Base-by-base conservation (phyloP, 2,888 invertebrate genomes). In the Dasypogon diadema region DNA sequence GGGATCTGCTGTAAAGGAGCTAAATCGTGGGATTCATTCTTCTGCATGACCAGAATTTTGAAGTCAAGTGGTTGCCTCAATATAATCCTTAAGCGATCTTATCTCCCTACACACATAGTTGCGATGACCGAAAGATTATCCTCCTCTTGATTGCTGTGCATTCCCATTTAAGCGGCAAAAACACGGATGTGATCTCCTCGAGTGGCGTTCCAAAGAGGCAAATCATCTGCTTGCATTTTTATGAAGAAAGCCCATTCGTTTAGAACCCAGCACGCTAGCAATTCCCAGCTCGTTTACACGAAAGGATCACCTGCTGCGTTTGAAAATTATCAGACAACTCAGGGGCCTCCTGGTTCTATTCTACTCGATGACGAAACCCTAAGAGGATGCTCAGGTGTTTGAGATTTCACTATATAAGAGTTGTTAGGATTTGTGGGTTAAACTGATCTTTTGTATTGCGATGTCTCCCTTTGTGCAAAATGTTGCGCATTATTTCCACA, bases 221-320 rank as follows among this genome's bases (percentile, higher is more conserved):
- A 46, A 65, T 65, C 65, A 65, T 65, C 65, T 65, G 65, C 46
- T 65, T 65, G 65, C 65, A 65, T 24, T 65, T n/a, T n/a, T 65
- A 37, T 65, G 46, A 65, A 48, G 65, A 65, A 65, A 48, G 65
- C 24, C 42, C 42, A 24, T n/a, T 65, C 48, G 48, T n/a, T 46
- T 48, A 14, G 65, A 24, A 24, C 65, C 1, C 65, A 65, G 65
- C 65, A 46, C 6, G 65, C 16, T 24, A 24, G 46, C 65, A 48
- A 48, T 65, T 65, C 46, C 65, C 65, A 65, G 65, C 65, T 65
- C 48, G 65, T 65, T 65, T 65, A 65, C 42, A 42, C 22, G 65
- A 65, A 65, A 48, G 48, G 42, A 65, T 65, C 65, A 65, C 65
- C 65, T 65, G 65, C 65, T 65, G 65, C 65, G 65, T 46, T 65